These are phyloP conservation scores for Halictus rubicundus DNA, from an alignment of 1,140 invertebrate species.

Conservation along the genomic window DNA sequence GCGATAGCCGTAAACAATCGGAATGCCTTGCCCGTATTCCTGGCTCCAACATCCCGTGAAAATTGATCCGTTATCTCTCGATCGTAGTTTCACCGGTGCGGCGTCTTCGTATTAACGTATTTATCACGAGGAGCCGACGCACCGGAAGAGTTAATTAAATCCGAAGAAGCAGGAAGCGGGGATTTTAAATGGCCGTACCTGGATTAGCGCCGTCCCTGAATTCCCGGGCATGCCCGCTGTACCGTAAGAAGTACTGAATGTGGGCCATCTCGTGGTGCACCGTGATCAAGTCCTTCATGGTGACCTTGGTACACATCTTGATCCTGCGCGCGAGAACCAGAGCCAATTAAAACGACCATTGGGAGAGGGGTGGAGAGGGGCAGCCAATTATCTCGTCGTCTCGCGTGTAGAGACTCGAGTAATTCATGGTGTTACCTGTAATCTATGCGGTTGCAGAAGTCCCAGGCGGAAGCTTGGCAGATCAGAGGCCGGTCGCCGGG, in stretches of 20 bases:
- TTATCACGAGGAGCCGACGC: too few species aligned
- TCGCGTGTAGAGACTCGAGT: background rate
- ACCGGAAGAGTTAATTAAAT: background rate
- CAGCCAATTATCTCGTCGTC: background rate
- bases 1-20: too few species aligned
- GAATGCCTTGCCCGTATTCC: too few species aligned
- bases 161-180: background rate
- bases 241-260: conserved; percentile 94
- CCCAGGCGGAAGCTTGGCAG: conserved; percentile 95
- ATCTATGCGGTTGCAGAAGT: conserved; percentile 94
- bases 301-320: conserved; percentile 96
- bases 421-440: conserved; percentile 82
- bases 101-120: too few species aligned
- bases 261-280: conserved; percentile 97
- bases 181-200: conserved; percentile 82
- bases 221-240: conserved; percentile 90
- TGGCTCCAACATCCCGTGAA: too few species aligned
- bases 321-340: conserved; percentile 83
- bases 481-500: conserved; percentile 87
- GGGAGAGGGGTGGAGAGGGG: too few species aligned
- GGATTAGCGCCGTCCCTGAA: conserved; percentile 96
- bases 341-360: background rate
- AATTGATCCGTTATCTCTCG: too few species aligned
- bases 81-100: too few species aligned
- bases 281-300: conserved; percentile 93